A percentile compares a stretch with the other conserved stretches of the same genome.
Evolutionary conservation across 2,797 vertebrate genomes (phyloP).

Genomic region (Lepidocolaptes lacrymiger): DNA sequence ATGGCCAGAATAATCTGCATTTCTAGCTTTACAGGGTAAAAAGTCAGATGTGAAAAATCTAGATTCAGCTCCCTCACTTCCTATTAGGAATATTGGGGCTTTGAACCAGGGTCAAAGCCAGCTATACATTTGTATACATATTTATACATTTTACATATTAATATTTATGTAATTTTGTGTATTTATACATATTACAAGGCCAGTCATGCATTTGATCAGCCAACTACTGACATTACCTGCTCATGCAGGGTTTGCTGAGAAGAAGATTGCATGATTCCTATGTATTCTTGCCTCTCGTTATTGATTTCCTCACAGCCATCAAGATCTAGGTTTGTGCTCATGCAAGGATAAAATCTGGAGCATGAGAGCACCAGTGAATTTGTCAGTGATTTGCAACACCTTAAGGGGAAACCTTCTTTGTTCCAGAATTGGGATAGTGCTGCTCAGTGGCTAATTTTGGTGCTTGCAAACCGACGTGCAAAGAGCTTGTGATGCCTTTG

Average conservation of each 20-base stretch:
- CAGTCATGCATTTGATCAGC: not conserved
- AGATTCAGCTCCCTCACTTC: not conserved
- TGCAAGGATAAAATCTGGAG: not conserved
- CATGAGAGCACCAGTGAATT: not conserved
- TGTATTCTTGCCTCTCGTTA: not conserved
- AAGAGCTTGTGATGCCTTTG: not conserved
- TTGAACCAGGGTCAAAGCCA: not conserved
- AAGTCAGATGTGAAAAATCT: not conserved
- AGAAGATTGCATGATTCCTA: not conserved
- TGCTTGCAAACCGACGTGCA: not conserved
- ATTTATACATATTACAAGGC: not conserved
- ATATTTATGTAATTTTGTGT: not conserved
- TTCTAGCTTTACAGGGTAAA: not conserved
- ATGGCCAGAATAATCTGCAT: not conserved
- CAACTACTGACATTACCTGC: not conserved
- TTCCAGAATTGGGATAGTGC: not conserved
- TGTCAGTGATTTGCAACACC: not conserved
- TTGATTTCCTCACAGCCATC: not conserved
- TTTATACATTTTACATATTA: not conserved
- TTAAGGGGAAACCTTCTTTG: not conserved
- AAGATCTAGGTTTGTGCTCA: not conserved
- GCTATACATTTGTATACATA: not conserved
- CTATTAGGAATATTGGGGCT: not conserved
- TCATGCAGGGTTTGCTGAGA: not conserved
- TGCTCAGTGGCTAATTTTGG: not conserved